phyloP scores from a whole-genome alignment of 1,140 invertebrate species.

The Trachelipus rathkii region DNA sequence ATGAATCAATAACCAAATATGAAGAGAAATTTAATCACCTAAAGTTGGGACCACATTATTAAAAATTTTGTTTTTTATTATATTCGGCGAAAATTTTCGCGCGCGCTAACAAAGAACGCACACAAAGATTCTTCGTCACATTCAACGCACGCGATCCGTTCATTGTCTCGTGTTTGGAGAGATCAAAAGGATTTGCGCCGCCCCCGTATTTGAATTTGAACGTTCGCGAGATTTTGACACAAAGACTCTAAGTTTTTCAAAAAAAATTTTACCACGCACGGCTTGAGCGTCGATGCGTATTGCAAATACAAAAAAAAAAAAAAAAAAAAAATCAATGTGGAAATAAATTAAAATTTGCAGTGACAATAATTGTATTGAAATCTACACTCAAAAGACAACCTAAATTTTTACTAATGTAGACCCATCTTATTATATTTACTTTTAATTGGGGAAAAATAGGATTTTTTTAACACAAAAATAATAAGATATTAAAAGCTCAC shows the following conservation, averaged over 20 bases:
- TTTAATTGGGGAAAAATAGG: neutral
- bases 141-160: no score
- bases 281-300: no score
- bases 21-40: neutral
- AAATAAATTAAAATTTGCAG: neutral
- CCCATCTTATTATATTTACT: neutral
- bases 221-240: no score
- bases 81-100: neutral
- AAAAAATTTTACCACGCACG: no score
- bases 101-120: neutral
- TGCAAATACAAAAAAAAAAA: no score
- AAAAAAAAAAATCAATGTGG: no score
- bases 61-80: neutral
- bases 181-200: no score
- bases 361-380: neutral
- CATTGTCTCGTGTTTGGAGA: no score
- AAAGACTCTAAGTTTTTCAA: no score
- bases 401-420: neutral
- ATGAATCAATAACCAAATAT: neutral
- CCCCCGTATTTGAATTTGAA: no score
- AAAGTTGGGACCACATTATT: neutral
- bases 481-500: neutral
- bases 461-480: neutral
- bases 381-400: neutral
- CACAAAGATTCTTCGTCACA: neutral